Conservation (phyloP, 2,797 vertebrate genomes). For the Phataginus tetradactyla region DNA sequence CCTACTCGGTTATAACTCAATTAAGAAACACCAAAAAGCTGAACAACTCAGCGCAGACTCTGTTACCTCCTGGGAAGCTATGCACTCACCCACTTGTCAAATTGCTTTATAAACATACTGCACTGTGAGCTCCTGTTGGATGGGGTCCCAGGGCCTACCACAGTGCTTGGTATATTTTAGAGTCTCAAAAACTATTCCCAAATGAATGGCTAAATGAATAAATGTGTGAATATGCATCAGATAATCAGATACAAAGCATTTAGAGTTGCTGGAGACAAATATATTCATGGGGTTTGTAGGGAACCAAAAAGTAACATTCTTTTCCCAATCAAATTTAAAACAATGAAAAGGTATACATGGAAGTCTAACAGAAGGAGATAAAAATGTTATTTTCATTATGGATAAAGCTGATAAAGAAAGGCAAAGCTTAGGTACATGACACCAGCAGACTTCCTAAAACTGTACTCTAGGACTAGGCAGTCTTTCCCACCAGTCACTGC, state of each 20-base stretch:
- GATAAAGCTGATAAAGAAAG: neutral
- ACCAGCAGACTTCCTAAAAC: neutral
- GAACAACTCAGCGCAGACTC: neutral
- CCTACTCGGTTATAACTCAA: neutral
- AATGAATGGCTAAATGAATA: neutral
- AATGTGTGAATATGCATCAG: neutral
- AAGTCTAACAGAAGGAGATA: neutral
- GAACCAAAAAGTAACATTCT: neutral
- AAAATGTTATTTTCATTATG: neutral
- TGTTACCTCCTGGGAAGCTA: neutral
- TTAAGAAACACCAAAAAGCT: conserved; percentile 2
- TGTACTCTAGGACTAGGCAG: neutral
- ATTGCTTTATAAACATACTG: neutral
- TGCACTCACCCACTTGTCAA: neutral
- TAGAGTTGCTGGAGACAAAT: neutral
- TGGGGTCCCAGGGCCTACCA: neutral
- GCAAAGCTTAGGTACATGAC: neutral
- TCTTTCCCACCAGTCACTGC: neutral
- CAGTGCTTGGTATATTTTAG: neutral
- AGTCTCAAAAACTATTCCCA: neutral
- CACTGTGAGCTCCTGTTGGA: neutral
- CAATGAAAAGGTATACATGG: neutral
- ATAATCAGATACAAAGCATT: neutral
- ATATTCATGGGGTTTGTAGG: neutral
- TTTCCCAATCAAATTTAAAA: neutral